A percentile compares a stretch with the other conserved stretches of the same genome.
Conservation (phyloP, 2,113 vertebrate species). For the Dryoscopus gambensis region DNA sequence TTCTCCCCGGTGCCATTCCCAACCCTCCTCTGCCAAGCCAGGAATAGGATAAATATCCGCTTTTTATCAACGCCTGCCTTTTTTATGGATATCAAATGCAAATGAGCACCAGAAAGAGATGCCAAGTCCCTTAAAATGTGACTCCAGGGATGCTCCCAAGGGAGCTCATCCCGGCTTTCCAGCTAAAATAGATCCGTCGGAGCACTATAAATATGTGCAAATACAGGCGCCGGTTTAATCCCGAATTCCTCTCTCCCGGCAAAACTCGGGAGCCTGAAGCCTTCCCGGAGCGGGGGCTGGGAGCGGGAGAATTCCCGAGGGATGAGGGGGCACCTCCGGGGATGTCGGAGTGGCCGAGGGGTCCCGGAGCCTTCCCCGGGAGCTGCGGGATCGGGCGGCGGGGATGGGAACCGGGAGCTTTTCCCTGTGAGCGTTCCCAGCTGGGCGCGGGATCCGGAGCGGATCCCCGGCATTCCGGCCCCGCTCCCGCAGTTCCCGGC, state of each 20-base stretch:
- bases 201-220: conserved; percentile 23
- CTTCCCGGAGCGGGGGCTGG: neutral
- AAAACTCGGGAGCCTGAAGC: neutral
- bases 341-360: neutral
- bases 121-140: conserved; percentile 1
- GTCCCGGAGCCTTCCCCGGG: rapidly evolving
- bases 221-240: neutral
- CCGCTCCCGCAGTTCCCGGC: rapidly evolving
- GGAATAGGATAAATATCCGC: neutral
- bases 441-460: rapidly evolving
- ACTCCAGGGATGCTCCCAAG: neutral
- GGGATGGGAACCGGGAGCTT: neutral
- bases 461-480: rapidly evolving
- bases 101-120: neutral
- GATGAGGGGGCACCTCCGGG: neutral
- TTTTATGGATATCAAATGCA: conserved; percentile 5
- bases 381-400: neutral
- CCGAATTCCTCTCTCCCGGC: neutral
- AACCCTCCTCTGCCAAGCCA: neutral
- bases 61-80: neutral
- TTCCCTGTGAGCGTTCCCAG: rapidly evolving
- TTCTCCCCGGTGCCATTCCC: neutral
- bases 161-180: conserved; percentile 8
- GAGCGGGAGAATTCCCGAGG: neutral
- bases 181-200: neutral